Evolutionary conservation across 2,888 invertebrate species (phyloP).

Genomic region (Mythimna pallens): DNA sequence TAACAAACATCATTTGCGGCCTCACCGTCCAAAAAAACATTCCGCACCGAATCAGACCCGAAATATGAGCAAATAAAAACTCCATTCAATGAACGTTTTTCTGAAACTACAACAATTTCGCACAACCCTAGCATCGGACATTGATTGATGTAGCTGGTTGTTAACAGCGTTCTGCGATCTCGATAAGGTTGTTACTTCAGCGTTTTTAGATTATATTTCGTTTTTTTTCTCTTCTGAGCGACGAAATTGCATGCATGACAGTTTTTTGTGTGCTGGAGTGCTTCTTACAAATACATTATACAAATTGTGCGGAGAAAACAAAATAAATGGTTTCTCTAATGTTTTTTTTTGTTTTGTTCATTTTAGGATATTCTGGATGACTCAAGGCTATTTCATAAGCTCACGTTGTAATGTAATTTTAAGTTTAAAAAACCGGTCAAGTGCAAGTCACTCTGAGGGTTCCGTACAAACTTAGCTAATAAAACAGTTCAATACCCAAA

Average conservation of each 20-base stretch:
- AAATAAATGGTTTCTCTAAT: slow-evolving; percentile 31
- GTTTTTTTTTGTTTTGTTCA: slow-evolving; percentile 4
- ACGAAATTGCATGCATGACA: slow-evolving; percentile 67
- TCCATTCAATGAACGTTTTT: slow-evolving; percentile 64
- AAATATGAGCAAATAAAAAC: slow-evolving; percentile 63
- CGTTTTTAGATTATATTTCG: slow-evolving; percentile 70
- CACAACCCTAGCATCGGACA: slow-evolving; percentile 69
- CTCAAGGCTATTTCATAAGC: neutral
- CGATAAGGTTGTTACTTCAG: slow-evolving; percentile 76
- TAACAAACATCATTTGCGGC: slow-evolving; percentile 2
- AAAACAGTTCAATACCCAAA: no score
- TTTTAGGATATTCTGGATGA: neutral
- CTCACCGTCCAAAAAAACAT: slow-evolving; percentile 21
- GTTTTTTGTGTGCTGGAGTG: slow-evolving; percentile 56
- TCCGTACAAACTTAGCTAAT: no score
- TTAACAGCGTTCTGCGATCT: slow-evolving; percentile 77
- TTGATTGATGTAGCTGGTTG: slow-evolving; percentile 79
- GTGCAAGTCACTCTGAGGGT: no score
- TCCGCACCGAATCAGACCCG: slow-evolving; percentile 27
- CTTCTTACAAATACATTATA: slow-evolving; percentile 50
- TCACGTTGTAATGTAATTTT: no score
- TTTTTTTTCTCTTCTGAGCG: slow-evolving; percentile 67
- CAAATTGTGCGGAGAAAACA: slow-evolving; percentile 31
- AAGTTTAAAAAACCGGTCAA: no score
- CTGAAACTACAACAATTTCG: slow-evolving; percentile 70